Percentiles rank a stretch among this genome's conserved stretches.
These are phyloP conservation scores for Orycteropus afer DNA, from an alignment of 2,113 vertebrate genomes.

Conservation along the genomic window DNA sequence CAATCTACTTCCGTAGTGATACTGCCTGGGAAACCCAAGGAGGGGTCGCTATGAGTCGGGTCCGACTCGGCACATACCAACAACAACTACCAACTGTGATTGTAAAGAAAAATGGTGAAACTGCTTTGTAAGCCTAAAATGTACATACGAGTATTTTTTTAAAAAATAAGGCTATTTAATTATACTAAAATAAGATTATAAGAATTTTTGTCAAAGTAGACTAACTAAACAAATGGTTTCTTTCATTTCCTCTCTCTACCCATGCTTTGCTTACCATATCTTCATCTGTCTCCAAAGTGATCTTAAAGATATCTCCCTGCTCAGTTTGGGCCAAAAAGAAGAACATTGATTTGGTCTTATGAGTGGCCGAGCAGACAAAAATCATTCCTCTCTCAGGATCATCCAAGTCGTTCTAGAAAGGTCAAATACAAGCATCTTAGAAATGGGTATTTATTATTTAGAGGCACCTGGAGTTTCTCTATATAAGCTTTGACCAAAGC, in stretches of 20 bases:
- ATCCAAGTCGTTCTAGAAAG: conserved; percentile 95
- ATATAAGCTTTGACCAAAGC: neutral
- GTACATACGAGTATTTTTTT: neutral
- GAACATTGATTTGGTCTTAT: conserved; percentile 99
- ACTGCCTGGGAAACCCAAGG: too few relatives aligned
- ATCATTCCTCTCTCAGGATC: conserved; percentile 99
- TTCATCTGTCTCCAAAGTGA: conserved; percentile 98
- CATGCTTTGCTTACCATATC: conserved; percentile 92
- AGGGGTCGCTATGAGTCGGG: too few relatives aligned
- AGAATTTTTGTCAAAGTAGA: neutral
- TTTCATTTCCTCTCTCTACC: neutral
- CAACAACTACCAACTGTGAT: too few relatives aligned
- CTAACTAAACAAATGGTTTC: neutral
- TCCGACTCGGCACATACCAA: too few relatives aligned
- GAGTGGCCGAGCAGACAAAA: conserved; percentile 98
- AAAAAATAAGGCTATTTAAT: neutral
- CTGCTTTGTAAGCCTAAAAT: neutral
- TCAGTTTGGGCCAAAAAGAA: conserved; percentile 99
- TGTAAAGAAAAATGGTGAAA: neutral
- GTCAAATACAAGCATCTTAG: conserved; percentile 48
- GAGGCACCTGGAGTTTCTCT: neutral
- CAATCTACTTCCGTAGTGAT: too few relatives aligned
- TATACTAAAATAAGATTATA: neutral
- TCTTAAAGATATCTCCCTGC: conserved; percentile 99
- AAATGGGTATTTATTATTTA: neutral